These are phyloP conservation scores for Geophilus truncorum DNA, from an alignment of 2,888 invertebrate genomes.

Conservation along the genomic window DNA sequence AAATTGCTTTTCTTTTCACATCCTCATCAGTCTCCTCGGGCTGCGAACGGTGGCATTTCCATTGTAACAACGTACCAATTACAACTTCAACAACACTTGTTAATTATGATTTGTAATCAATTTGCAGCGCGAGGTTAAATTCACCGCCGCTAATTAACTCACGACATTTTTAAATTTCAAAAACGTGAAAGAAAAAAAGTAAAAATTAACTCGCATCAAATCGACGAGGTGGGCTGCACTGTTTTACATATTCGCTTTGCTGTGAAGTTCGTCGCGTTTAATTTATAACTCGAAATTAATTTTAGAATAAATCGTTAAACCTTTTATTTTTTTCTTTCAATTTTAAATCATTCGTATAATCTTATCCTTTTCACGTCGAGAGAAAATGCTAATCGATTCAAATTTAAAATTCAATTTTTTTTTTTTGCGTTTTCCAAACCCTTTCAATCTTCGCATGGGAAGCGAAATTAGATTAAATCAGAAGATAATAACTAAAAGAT, in stretches of 20 bases:
- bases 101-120: constrained; percentile 2
- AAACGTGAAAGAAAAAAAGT: neutral
- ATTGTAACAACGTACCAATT: neutral
- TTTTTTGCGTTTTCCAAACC: too few species aligned
- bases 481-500: too few species aligned
- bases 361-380: neutral
- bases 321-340: neutral
- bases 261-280: neutral
- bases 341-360: neutral
- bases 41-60: neutral
- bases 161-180: neutral
- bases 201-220: neutral
- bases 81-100: neutral
- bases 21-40: neutral
- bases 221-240: neutral
- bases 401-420: neutral
- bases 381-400: neutral
- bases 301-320: neutral
- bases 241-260: neutral
- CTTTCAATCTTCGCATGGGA: neutral
- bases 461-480: neutral
- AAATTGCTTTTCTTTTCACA: neutral
- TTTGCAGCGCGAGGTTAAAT: neutral
- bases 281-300: neutral
- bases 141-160: neutral